These are phyloP conservation scores for Paralinhomoeus sp. DNA, from an alignment of 2,888 invertebrate genomes.

Conservation along the genomic window DNA sequence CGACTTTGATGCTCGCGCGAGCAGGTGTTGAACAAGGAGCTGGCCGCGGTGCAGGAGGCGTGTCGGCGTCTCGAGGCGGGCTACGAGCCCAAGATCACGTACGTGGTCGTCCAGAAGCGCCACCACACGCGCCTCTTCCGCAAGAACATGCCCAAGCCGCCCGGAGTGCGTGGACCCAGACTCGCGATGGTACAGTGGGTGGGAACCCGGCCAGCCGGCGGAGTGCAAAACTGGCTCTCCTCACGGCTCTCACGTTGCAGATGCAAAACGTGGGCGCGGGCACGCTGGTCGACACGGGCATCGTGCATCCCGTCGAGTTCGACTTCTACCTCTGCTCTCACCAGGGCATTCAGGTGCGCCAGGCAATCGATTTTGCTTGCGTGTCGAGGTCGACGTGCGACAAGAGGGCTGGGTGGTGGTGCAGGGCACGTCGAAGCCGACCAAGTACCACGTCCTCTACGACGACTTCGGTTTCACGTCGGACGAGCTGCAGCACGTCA, in stretches of 20 bases:
- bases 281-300: not conserved
- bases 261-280: not conserved
- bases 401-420: not conserved
- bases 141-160: not conserved
- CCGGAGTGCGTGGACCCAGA: too few relatives aligned
- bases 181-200: too few relatives aligned
- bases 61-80: not conserved
- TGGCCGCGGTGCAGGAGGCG: slow-evolving; percentile 5
- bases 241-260: not conserved
- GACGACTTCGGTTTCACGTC: slow-evolving; percentile 12
- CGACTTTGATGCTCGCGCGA: not conserved
- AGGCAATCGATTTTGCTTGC: not conserved
- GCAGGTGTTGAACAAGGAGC: slow-evolving; percentile 7
- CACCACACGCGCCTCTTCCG: slow-evolving; percentile 7
- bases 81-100: not conserved
- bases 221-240: too few relatives aligned
- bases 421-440: slow-evolving; percentile 8
- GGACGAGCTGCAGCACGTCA: slow-evolving; percentile 11
- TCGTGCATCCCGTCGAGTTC: not conserved
- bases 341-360: not conserved
- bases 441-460: slow-evolving; percentile 9
- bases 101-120: slow-evolving; percentile 5
- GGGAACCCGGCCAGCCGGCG: too few relatives aligned
- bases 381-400: too few relatives aligned
- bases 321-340: slow-evolving; percentile 1